Conservation (phyloP, 2,113 vertebrate species). For the Illadopsis cleaveri region DNA sequence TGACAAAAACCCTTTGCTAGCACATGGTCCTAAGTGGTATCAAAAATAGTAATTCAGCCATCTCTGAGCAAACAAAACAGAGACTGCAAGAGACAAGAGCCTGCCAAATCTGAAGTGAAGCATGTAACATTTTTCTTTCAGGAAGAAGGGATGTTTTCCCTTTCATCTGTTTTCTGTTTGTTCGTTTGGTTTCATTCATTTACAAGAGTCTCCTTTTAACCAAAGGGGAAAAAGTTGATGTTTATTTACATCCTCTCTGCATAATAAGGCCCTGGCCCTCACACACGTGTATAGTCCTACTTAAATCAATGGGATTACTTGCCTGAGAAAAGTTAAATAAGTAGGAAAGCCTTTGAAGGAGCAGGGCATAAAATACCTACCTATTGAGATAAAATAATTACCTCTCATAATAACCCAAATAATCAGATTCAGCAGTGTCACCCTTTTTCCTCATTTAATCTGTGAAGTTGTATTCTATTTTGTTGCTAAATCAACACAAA, state of each 20-base stretch:
- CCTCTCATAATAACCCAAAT: not conserved
- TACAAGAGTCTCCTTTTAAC: constrained; percentile 8
- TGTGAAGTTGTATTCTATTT: not conserved
- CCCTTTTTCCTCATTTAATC: not conserved
- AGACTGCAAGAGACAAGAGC: constrained; percentile 49
- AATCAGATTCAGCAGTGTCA: not conserved
- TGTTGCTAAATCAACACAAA: not conserved
- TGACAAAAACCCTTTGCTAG: constrained; percentile 7
- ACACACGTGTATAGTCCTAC: not conserved
- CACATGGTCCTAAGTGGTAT: constrained; percentile 45
- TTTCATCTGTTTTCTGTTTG: constrained; percentile 33
- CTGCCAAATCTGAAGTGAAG: constrained; percentile 64
- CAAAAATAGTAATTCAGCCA: constrained; percentile 64
- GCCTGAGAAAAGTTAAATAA: not conserved
- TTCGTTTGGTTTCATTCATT: constrained; percentile 16
- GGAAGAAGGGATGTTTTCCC: not conserved
- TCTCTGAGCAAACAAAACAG: constrained; percentile 59
- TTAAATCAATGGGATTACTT: constrained; percentile 35
- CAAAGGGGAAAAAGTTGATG: not conserved
- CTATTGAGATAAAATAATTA: not conserved
- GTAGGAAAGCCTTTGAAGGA: not conserved
- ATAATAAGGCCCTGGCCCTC: not conserved
- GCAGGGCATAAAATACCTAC: not conserved
- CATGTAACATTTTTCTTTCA: constrained; percentile 51
- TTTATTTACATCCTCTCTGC: not conserved